Conservation (phyloP, 2,888 invertebrate genomes). For the Cryptus armator region DNA sequence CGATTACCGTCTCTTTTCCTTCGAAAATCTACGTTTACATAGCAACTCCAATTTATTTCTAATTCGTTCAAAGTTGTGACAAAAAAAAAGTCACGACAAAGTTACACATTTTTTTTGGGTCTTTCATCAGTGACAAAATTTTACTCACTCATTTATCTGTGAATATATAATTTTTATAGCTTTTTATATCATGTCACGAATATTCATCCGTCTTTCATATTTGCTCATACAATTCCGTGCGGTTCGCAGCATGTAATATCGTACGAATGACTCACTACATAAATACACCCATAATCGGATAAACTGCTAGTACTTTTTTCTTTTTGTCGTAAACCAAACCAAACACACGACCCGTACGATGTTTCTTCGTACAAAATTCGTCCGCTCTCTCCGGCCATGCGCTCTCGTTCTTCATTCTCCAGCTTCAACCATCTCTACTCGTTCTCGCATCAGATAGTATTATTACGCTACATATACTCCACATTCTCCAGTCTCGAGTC, state of each 20-base stretch:
- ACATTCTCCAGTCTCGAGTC: conserved; percentile 5
- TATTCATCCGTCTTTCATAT: background rate
- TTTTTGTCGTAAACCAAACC: background rate
- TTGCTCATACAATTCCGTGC: background rate
- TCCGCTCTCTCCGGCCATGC: background rate
- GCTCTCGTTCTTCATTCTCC: conserved; percentile 18
- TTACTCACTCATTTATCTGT: too few relatives aligned
- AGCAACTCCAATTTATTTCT: background rate
- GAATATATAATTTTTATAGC: too few relatives aligned
- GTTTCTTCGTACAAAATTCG: background rate
- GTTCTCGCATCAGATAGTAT: conserved; percentile 40
- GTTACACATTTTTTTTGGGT: too few relatives aligned
- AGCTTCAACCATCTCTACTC: conserved; percentile 18
- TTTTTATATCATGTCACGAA: background rate
- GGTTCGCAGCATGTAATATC: background rate
- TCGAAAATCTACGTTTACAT: background rate
- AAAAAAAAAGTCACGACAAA: too few relatives aligned
- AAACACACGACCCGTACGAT: background rate
- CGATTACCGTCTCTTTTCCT: background rate
- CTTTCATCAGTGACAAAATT: too few relatives aligned
- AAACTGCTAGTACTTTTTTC: background rate
- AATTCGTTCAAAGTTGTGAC: background rate
- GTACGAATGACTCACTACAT: background rate
- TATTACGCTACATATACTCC: conserved; percentile 25
- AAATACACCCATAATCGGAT: conserved; percentile 14